Evolutionary conservation across 2,888 invertebrate species (phyloP), one percentile per base, ranked within the genome.

Genomic region (Drosophila borealis): DNA sequence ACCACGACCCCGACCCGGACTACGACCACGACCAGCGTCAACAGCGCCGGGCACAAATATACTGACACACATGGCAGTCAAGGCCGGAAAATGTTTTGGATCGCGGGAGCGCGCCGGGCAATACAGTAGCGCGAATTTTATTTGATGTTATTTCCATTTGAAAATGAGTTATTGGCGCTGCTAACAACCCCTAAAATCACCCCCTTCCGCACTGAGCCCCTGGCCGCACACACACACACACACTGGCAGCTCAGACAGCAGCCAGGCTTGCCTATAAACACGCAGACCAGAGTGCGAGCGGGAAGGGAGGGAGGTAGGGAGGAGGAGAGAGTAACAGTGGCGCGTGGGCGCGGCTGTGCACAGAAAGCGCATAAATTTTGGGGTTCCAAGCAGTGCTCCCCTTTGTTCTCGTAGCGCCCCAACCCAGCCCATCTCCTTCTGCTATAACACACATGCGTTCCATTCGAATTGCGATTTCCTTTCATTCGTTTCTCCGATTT

Each of bases 81-180:
- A 78, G 76, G 83, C 74, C 70, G 77, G 72, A 53, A 75, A 77
- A 80, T 55, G 75, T 70, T 54, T 69, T 70, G 48, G 56, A 60
- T 29, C 8, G 29, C 29, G 8, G 78, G 57, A 75, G 49, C 53
- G 57, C 72, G 49, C 53, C 39, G 50, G 68, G 54, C 63, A 66
- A 64, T 62, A 74, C 49, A 71, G 76, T 71, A 85, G 83, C 83
- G 86, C 89, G 80, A 85, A 82, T 88, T 89, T 89, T 88, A 89
- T 89, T 90, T 74, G 80, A 81, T 82, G 84, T 88, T 81, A 80
- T 88, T 90, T 76, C 75, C 80, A 89, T 89, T 87, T 84, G 82
- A 78, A 81, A 89, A 90, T 90, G 89, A 89, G 83, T 90, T 89
- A 89, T 89, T 87, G 88, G 77, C 79, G 72, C 78, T 73, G 70